phyloP scores from a whole-genome alignment of 2,797 vertebrate species.

The Champsocephalus esox region DNA sequence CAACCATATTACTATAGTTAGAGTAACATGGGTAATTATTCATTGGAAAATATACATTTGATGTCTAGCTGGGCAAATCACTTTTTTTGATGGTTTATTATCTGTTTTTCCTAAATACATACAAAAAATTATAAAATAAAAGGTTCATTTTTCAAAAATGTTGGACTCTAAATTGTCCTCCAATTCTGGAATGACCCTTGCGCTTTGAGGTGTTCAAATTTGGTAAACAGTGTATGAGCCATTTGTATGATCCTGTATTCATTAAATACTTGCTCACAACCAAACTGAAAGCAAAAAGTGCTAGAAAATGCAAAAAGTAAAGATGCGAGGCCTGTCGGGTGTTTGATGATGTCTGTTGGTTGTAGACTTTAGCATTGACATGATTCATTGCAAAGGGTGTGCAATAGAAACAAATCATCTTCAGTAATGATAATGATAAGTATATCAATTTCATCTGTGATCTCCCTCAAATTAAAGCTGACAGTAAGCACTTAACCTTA shows the following conservation, averaged over 20 bases:
- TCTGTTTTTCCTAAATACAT: too few species aligned
- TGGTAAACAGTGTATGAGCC: neutral
- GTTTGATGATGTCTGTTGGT: neutral
- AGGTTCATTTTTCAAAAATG: too few species aligned
- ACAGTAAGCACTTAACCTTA: constrained; percentile 17
- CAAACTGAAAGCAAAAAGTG: constrained; percentile 1
- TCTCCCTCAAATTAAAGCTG: constrained; percentile 15
- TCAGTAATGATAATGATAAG: constrained; percentile 12
- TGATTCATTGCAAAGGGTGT: neutral
- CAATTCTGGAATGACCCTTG: too few species aligned
- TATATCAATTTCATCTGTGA: constrained; percentile 1
- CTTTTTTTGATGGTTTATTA: too few species aligned
- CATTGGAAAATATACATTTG: too few species aligned
- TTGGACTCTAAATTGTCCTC: too few species aligned
- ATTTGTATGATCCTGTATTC: too few species aligned
- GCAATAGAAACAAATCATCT: neutral
- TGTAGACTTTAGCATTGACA: neutral
- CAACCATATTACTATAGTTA: too few species aligned
- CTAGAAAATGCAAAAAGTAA: neutral
- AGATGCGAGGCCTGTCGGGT: neutral
- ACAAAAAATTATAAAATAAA: too few species aligned
- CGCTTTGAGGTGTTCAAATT: neutral
- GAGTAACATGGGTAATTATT: too few species aligned
- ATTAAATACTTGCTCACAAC: neutral
- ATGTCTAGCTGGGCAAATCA: too few species aligned